phyloP scores from a whole-genome alignment of 2,113 vertebrate species.

The Motacilla alba region DNA sequence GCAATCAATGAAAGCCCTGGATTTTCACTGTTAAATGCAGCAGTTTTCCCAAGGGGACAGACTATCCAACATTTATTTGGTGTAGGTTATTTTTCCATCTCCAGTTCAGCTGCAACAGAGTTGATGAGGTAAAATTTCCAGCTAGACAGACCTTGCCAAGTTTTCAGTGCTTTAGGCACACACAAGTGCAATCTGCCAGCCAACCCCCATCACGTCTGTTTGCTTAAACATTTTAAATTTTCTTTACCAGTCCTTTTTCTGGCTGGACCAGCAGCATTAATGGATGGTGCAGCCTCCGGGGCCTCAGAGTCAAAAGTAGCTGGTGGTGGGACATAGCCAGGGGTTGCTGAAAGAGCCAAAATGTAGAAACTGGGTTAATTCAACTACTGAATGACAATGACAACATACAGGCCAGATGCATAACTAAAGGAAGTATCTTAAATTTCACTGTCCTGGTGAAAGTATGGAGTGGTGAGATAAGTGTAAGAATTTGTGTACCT shows the following conservation, averaged over 20 bases:
- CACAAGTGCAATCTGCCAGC: not conserved
- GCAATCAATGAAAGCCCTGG: not conserved
- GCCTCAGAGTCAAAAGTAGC: conserved; percentile 88
- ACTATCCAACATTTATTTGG: not conserved
- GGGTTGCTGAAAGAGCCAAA: conserved; percentile 76
- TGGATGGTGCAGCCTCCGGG: conserved; percentile 43
- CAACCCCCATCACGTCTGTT: not conserved
- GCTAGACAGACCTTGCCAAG: not conserved
- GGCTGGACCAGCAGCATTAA: conserved; percentile 40
- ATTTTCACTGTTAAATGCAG: not conserved
- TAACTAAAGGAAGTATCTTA: not conserved
- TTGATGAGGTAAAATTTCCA: not conserved
- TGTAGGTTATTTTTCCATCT: not conserved
- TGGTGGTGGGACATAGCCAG: conserved; percentile 84
- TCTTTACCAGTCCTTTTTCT: conserved; percentile 79
- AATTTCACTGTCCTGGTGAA: not conserved
- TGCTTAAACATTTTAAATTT: not conserved
- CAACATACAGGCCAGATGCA: not conserved
- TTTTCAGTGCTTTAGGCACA: not conserved
- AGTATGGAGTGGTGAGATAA: not conserved
- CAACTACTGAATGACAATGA: not conserved
- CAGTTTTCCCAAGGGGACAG: not conserved
- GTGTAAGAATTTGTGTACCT: not conserved
- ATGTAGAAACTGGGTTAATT: not conserved
- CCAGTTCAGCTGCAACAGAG: not conserved